A percentile compares a stretch with the other conserved stretches of the same genome.
phyloP scores from a whole-genome alignment of 2,888 invertebrate species.

The Allacma fusca region DNA sequence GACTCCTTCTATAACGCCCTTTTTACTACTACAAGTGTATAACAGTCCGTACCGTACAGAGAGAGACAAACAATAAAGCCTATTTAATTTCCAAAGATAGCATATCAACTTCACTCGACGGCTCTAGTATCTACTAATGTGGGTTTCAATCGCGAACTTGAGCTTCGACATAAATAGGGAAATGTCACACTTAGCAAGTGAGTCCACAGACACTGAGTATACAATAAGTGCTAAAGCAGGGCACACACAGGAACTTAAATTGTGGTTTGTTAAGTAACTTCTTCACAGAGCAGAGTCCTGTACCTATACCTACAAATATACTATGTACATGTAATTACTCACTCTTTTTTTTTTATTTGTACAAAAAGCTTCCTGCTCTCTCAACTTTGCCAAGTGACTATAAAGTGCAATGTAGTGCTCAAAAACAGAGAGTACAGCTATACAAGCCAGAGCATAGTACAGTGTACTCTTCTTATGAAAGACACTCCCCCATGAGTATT shows the following conservation, averaged over 20 bases:
- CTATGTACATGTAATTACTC: neutral
- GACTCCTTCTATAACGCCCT: too few relatives aligned
- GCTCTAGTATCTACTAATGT: neutral
- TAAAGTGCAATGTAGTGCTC: too few relatives aligned
- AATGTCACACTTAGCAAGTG: neutral
- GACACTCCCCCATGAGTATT: too few relatives aligned
- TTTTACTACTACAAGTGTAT: too few relatives aligned
- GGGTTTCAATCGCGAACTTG: neutral
- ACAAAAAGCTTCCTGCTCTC: neutral
- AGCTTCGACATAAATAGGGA: conserved; percentile 4
- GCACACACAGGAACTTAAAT: neutral
- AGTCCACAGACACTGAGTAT: too few relatives aligned
- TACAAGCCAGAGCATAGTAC: too few relatives aligned
- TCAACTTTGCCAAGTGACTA: neutral
- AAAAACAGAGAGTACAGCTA: too few relatives aligned
- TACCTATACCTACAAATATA: too few relatives aligned
- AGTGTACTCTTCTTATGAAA: too few relatives aligned
- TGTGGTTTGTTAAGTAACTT: neutral
- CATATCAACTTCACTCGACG: neutral
- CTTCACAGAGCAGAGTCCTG: neutral
- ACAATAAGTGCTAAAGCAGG: neutral
- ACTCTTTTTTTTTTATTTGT: neutral
- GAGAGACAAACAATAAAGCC: too few relatives aligned
- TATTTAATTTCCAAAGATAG: neutral
- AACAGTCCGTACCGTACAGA: too few relatives aligned